phyloP scores from a whole-genome alignment of 2,797 vertebrate species.

The Rhabdophis nuchalis region DNA sequence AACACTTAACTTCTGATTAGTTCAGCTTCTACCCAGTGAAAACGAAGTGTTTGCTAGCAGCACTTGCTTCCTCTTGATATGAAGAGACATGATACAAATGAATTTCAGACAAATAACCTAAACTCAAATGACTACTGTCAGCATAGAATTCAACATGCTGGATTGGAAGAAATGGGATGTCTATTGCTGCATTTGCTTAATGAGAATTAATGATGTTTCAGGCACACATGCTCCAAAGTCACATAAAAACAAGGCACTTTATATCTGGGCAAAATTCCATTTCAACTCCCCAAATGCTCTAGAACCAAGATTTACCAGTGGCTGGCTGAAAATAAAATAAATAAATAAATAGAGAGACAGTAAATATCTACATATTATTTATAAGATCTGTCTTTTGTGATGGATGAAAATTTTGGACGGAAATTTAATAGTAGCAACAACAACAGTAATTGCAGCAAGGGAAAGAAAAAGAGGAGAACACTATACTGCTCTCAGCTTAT shows the following conservation, averaged over 20 bases:
- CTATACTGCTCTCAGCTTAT: background rate
- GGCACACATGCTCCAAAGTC: background rate
- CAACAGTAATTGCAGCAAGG: background rate
- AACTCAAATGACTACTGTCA: background rate
- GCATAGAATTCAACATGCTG: background rate
- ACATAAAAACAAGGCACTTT: background rate
- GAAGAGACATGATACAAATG: background rate
- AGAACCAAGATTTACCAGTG: background rate
- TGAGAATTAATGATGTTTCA: background rate
- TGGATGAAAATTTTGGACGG: background rate
- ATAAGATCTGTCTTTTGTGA: background rate
- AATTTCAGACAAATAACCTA: background rate
- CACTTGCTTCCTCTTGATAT: background rate
- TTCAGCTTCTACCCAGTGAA: slow-evolving; percentile 10
- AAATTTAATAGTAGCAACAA: background rate
- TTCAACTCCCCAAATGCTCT: background rate
- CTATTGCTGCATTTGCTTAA: background rate
- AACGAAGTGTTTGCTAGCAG: background rate
- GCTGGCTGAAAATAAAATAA: background rate
- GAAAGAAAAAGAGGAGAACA: background rate
- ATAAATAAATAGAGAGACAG: background rate
- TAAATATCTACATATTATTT: background rate
- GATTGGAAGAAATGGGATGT: background rate
- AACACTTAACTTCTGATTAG: background rate
- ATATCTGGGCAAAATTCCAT: background rate